Percentiles rank a stretch among this genome's conserved stretches.
These are phyloP conservation scores for Gibbula magus DNA, from an alignment of 2,888 invertebrate genomes.

Conservation along the genomic window DNA sequence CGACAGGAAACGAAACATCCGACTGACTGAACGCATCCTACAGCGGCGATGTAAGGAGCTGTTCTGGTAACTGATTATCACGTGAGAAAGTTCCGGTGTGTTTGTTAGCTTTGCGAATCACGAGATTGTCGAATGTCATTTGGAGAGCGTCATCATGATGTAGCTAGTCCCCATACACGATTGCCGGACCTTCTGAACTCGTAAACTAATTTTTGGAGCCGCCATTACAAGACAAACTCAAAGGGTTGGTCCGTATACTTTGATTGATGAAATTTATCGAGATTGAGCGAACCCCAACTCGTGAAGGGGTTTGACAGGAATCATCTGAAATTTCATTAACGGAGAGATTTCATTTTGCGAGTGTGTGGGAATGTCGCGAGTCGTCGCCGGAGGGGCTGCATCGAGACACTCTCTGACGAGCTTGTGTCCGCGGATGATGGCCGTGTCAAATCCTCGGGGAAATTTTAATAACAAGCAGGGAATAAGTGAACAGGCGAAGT, in stretches of 20 bases:
- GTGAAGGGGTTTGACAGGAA: neutral
- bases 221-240: neutral
- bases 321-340: slow-evolving; percentile 4
- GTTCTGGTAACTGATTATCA: too few species aligned
- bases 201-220: slow-evolving; percentile 9
- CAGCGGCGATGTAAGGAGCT: too few species aligned
- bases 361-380: neutral
- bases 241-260: neutral
- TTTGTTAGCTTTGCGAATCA: too few species aligned
- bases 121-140: neutral
- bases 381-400: slow-evolving; percentile 1
- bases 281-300: neutral
- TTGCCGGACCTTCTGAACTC: neutral
- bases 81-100: too few species aligned
- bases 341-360: neutral
- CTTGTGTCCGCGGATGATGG: neutral
- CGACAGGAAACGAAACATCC: too few species aligned
- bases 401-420: neutral
- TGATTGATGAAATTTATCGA: slow-evolving; percentile 24
- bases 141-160: neutral
- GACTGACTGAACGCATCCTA: too few species aligned
- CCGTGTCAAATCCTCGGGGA: neutral
- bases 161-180: too few species aligned
- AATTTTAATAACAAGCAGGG: slow-evolving; percentile 6
- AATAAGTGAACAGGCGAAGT: slow-evolving; percentile 14